These are phyloP conservation scores for Papilio aristodemus DNA, from an alignment of 1,140 invertebrate genomes.

Conservation along the genomic window DNA sequence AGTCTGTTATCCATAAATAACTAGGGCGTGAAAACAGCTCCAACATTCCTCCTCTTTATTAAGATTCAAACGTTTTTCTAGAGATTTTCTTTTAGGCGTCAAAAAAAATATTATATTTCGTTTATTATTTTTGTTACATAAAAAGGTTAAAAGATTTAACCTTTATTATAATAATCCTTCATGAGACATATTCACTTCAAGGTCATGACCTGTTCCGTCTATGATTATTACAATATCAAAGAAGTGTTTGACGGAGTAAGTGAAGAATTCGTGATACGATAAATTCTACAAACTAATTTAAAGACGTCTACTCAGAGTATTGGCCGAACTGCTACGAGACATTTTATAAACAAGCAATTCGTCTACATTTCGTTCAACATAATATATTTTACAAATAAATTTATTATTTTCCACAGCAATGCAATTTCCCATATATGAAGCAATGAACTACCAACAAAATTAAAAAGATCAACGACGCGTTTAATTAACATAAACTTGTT, in stretches of 20 bases:
- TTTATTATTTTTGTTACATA: too few relatives aligned
- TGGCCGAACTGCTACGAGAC: background rate
- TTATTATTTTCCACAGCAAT: background rate
- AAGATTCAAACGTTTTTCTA: background rate
- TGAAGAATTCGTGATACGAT: too few relatives aligned
- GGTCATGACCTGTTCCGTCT: too few relatives aligned
- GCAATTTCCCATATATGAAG: background rate
- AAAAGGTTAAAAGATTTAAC: background rate
- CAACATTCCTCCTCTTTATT: slow-evolving; percentile 1
- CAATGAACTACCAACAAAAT: too few relatives aligned
- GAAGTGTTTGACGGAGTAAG: too few relatives aligned
- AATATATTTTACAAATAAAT: background rate
- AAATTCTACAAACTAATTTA: slow-evolving; percentile 11
- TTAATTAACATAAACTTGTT: too few relatives aligned
- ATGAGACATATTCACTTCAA: background rate
- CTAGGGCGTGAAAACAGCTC: background rate
- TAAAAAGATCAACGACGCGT: too few relatives aligned
- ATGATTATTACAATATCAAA: too few relatives aligned
- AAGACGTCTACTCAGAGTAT: background rate
- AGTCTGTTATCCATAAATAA: slow-evolving; percentile 7
- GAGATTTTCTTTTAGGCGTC: background rate
- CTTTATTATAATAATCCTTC: background rate
- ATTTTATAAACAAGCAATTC: background rate
- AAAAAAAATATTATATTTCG: background rate
- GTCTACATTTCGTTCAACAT: background rate